Evolutionary conservation across 2,113 vertebrate genomes (phyloP).

Genomic region (Garra rufa): DNA sequence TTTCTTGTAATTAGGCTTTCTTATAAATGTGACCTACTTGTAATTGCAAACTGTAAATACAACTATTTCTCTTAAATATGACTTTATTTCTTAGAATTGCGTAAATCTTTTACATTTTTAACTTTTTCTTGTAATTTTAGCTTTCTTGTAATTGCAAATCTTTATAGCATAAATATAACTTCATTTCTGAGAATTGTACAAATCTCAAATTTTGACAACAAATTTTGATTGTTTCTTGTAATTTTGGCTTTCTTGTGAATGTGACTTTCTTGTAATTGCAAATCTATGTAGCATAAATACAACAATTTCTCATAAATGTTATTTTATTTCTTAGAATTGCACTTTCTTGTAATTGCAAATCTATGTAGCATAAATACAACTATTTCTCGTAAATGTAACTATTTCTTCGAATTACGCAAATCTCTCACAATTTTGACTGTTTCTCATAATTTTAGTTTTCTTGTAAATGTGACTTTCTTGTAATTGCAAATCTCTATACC

Average conservation of each 20-base stretch:
- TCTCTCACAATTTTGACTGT: too few relatives aligned
- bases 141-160: too few relatives aligned
- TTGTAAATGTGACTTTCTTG: too few relatives aligned
- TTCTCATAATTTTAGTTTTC: too few relatives aligned
- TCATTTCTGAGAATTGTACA: not conserved
- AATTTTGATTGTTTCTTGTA: not conserved
- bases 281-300: not conserved
- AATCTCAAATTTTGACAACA: not conserved
- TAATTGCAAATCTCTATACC: too few relatives aligned
- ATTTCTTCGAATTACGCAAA: not conserved
- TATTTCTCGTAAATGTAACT: not conserved
- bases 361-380: not conserved
- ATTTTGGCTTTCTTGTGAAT: not conserved
- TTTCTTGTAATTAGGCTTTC: too few relatives aligned
- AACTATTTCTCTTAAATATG: not conserved
- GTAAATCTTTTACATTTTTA: too few relatives aligned
- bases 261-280: not conserved
- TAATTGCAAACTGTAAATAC: not conserved
- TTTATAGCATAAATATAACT: not conserved
- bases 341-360: not conserved
- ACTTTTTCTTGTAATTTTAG: too few relatives aligned
- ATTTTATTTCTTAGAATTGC: not conserved
- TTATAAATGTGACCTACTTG: too few relatives aligned
- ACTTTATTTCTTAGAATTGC: too few relatives aligned
- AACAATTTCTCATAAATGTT: not conserved